Evolutionary conservation across 2,888 invertebrate species (phyloP).

Genomic region (Melikaiella ostensackeni): DNA sequence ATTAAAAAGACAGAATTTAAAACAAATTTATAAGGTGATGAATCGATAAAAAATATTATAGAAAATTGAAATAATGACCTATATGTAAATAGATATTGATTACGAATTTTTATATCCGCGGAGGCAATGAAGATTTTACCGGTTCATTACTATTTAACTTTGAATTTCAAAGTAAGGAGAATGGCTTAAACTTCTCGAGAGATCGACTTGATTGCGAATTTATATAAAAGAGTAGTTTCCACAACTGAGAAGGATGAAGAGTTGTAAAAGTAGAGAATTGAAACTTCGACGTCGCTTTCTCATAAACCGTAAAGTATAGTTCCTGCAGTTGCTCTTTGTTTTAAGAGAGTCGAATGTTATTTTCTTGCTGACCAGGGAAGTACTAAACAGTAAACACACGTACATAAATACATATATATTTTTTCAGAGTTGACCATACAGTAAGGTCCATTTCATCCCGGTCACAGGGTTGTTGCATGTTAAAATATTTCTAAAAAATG

Average conservation of each 20-base stretch:
- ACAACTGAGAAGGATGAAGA: background rate
- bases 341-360: background rate
- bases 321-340: background rate
- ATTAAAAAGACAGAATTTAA: too few species aligned
- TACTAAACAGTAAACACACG: constrained; percentile 1
- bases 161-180: background rate
- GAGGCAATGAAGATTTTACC: background rate
- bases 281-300: constrained; percentile 10
- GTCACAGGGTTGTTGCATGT: too few species aligned
- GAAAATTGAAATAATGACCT: background rate
- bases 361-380: constrained; percentile 13
- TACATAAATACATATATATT: background rate
- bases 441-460: too few species aligned
- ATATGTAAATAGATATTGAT: background rate
- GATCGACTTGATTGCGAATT: constrained; percentile 5
- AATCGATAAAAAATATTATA: background rate
- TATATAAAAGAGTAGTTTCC: background rate
- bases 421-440: too few species aligned
- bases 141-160: background rate
- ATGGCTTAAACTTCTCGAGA: background rate
- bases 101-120: background rate
- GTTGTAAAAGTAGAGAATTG: constrained; percentile 31
- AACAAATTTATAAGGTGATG: too few species aligned
- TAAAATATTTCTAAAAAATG: too few species aligned
- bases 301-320: constrained; percentile 18